A percentile compares a stretch with the other conserved stretches of the same genome.
Evolutionary conservation across 2,888 invertebrate species (phyloP).

Genomic region (Achlya flavicornis): DNA sequence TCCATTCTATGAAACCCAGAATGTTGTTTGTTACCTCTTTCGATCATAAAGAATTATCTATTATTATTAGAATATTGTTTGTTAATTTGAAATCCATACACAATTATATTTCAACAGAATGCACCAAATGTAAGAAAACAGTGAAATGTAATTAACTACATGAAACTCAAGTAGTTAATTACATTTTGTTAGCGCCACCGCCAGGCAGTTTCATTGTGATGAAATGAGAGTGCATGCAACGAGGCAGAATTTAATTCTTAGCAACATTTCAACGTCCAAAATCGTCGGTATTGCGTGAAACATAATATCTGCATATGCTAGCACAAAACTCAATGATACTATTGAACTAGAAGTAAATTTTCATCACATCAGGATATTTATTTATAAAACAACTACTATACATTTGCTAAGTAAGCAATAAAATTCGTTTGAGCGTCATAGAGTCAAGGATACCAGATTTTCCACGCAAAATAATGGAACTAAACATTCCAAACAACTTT

Average conservation of each 20-base stretch:
- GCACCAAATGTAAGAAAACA: background rate
- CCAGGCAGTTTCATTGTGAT: background rate
- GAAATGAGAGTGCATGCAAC: conserved; percentile 1
- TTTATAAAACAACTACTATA: background rate
- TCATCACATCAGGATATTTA: background rate
- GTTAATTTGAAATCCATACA: background rate
- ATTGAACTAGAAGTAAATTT: background rate
- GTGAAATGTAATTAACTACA: conserved; percentile 5
- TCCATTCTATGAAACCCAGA: background rate
- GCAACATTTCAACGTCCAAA: conserved; percentile 9
- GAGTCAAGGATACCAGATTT: too few relatives aligned
- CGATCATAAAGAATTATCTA: background rate
- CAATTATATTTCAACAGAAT: background rate
- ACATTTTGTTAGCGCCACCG: background rate
- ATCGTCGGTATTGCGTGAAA: conserved; percentile 9
- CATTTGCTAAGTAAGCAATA: background rate
- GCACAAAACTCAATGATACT: background rate
- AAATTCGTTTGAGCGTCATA: too few relatives aligned
- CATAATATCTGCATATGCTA: background rate
- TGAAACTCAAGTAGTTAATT: background rate
- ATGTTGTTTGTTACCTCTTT: background rate
- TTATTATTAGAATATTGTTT: background rate
- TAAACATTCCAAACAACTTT: too few relatives aligned
- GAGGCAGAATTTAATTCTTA: conserved; percentile 3
- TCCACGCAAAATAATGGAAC: too few relatives aligned